Evolutionary conservation across 1,140 invertebrate species (phyloP).

Genomic region (Cherax quadricarinatus): DNA sequence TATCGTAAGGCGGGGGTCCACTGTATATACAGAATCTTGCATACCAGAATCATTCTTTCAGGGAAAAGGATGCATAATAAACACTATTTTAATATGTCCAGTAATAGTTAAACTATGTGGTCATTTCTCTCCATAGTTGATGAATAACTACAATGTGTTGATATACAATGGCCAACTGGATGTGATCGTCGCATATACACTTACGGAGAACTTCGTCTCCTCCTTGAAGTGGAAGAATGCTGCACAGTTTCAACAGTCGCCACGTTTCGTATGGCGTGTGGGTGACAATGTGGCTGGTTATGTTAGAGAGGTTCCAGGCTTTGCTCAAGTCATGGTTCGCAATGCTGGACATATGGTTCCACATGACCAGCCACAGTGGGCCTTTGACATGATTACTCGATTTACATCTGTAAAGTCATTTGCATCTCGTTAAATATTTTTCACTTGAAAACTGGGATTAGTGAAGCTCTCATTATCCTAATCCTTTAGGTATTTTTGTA

Average conservation of each 20-base stretch:
- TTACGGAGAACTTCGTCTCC: constrained; percentile 85
- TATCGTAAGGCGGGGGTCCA: too few species aligned
- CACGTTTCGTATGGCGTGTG: constrained; percentile 75
- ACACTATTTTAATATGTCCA: not conserved
- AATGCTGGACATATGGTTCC: constrained; percentile 92
- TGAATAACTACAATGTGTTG: constrained; percentile 75
- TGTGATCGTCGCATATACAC: constrained; percentile 88
- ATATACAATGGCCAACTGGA: constrained; percentile 91
- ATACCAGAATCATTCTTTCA: too few species aligned
- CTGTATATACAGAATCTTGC: too few species aligned
- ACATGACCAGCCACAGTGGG: constrained; percentile 87
- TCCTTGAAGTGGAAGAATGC: constrained; percentile 78
- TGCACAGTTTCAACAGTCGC: constrained; percentile 79
- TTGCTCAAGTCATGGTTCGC: constrained; percentile 88
- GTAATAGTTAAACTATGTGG: not conserved
- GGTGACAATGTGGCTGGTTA: constrained; percentile 87
- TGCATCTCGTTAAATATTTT: not conserved
- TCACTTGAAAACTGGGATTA: too few species aligned
- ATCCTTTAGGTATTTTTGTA: too few species aligned
- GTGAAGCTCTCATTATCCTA: too few species aligned
- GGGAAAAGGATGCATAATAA: too few species aligned
- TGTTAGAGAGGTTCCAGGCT: constrained; percentile 83
- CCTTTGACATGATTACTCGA: constrained; percentile 85
- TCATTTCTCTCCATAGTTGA: constrained; percentile 6
- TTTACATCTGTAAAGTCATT: constrained; percentile 79